Evolutionary conservation across 2,888 invertebrate genomes (phyloP).

Genomic region (Hartigia nigra): DNA sequence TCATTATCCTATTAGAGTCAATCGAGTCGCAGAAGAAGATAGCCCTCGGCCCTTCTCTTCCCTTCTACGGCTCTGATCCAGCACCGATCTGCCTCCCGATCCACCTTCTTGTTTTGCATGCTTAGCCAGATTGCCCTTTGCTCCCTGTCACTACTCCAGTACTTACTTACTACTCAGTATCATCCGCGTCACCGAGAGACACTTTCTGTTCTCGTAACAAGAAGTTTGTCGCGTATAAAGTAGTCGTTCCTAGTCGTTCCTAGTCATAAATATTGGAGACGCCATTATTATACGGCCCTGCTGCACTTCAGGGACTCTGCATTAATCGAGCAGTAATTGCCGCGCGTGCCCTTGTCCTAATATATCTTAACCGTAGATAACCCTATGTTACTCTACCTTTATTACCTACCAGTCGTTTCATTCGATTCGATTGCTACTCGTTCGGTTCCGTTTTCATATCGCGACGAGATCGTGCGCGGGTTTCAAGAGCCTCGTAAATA

Average conservation of each 20-base stretch:
- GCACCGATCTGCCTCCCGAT: background rate
- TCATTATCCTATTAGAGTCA: slow-evolving; percentile 61
- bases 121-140: background rate
- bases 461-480: slow-evolving; percentile 21
- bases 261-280: background rate
- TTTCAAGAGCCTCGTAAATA: slow-evolving; percentile 32
- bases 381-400: slow-evolving; percentile 29
- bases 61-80: background rate
- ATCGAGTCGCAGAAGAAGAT: slow-evolving; percentile 42
- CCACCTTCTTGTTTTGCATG: background rate
- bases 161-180: background rate
- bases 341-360: background rate
- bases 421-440: slow-evolving; percentile 8
- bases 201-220: background rate
- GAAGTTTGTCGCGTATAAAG: background rate
- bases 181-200: background rate
- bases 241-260: background rate
- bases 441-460: slow-evolving; percentile 10
- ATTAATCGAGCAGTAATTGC: background rate
- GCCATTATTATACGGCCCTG: background rate
- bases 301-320: background rate
- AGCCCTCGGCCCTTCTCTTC: slow-evolving; percentile 15
- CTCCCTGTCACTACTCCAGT: background rate
- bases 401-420: slow-evolving; percentile 35
- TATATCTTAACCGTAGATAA: background rate